A percentile compares a stretch with the other conserved stretches of the same genome.
phyloP scores from a whole-genome alignment of 2,797 vertebrate species.

The Aulostomus chinensis region DNA sequence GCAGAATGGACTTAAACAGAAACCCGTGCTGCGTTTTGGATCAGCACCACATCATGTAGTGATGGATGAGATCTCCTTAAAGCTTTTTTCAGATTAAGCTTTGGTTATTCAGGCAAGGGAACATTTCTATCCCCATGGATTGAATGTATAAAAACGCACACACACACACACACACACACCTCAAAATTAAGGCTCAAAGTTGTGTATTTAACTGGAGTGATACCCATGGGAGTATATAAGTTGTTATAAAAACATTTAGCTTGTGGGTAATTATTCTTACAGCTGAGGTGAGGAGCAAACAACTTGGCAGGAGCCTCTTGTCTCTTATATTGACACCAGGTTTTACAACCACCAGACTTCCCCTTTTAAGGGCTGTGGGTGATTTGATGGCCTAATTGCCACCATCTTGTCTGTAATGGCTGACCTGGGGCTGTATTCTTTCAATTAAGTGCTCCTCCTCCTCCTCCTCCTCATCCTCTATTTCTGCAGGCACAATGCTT shows the following conservation, averaged over 20 bases:
- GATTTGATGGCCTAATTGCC: constrained; percentile 78
- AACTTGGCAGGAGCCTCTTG: constrained; percentile 25
- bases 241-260: background rate
- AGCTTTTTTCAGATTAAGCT: constrained; percentile 39
- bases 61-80: constrained; percentile 47
- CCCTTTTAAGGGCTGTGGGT: constrained; percentile 42
- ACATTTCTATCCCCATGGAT: background rate
- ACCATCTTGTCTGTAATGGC: constrained; percentile 75
- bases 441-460: constrained; percentile 69
- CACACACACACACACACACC: background rate
- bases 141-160: background rate
- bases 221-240: background rate
- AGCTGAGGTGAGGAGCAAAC: constrained; percentile 28
- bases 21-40: constrained; percentile 51
- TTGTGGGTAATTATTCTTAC: constrained; percentile 20
- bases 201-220: background rate
- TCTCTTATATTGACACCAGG: constrained; percentile 47
- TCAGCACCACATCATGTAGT: constrained; percentile 14
- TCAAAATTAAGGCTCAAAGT: background rate
- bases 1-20: constrained; percentile 53
- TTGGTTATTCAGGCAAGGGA: constrained; percentile 7
- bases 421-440: constrained; percentile 75
- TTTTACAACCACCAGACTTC: constrained; percentile 37
- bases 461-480: constrained; percentile 24
- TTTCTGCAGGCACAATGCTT: constrained; percentile 46